Evolutionary conservation across 2,888 invertebrate genomes (phyloP), one percentile per base, ranked within the genome.

Genomic region (Margaritifera margaritifera): DNA sequence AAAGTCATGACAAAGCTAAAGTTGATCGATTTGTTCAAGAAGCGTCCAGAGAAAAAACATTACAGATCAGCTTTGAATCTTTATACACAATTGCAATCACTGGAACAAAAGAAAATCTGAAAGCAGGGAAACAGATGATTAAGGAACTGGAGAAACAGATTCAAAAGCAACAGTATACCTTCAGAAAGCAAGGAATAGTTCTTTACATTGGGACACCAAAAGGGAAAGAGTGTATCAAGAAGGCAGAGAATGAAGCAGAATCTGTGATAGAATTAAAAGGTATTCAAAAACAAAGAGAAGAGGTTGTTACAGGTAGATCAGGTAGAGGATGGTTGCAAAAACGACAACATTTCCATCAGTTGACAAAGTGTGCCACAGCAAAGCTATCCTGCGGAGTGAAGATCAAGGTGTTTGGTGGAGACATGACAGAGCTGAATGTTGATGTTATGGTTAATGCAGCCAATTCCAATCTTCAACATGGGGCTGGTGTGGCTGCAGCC

Each of bases 361-460:
- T 62, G 18, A 70, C 68, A n/a, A 56, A 62, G 4, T 72, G 70
- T 62, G 75, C 71, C 20, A 71, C 71, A 62, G 60, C 42, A 4
- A 58, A 20, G 24, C 25, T 69, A 6, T 27, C 55, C 20, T 54
- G 53, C 27, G 66, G 59, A 11, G 51, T 68, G 2, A 58, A 68
- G 70, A 62, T 79, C 51, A 62, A 51, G 22, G 80, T 80, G 1
- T 57, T 69, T 54, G 69, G 72, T 22, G 76, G 76, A 1, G 78
- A 80, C 58, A 76, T 80, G 8, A 76, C 74, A 5, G 50, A 25
- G 42, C 62, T 78, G 5, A 58, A 69, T 19, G 77, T 75, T 15
- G 80, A 80, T 70, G 77, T 77, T 0, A 59, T 80, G 50, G 78
- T 80, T 0, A 80, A 80, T 75, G 76, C 78, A 58, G 73, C 78